These are phyloP conservation scores for Phengaris arion DNA, from an alignment of 2,888 invertebrate species.

Conservation along the genomic window DNA sequence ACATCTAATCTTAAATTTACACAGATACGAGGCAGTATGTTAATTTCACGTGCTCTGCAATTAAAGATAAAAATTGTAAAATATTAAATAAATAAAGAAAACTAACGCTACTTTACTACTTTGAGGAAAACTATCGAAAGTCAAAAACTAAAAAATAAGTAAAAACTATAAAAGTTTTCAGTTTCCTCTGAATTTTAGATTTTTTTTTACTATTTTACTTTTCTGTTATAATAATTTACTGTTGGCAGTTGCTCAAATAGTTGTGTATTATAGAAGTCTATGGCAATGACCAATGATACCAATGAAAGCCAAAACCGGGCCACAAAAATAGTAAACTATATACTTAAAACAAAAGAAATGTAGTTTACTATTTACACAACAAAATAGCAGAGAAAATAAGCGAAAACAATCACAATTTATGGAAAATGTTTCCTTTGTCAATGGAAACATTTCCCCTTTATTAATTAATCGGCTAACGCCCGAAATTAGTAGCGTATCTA, in stretches of 20 bases:
- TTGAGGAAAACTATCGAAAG: too few relatives aligned
- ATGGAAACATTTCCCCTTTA: neutral
- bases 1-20: neutral
- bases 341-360: neutral
- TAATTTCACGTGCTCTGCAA: neutral
- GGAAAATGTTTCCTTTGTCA: neutral
- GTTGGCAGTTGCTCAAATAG: neutral
- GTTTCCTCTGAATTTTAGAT: too few relatives aligned
- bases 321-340: conserved; percentile 23
- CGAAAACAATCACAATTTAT: neutral
- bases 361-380: conserved; percentile 10
- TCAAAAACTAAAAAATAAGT: too few relatives aligned
- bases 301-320: conserved; percentile 18
- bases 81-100: too few relatives aligned
- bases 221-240: too few relatives aligned
- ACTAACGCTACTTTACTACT: too few relatives aligned
- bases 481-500: too few relatives aligned
- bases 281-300: neutral
- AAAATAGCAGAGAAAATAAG: conserved; percentile 27
- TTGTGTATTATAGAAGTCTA: conserved; percentile 13
- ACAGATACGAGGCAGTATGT: neutral
- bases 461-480: too few relatives aligned
- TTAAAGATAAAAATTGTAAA: neutral
- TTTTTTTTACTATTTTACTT: too few relatives aligned
- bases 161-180: too few relatives aligned